phyloP scores from a whole-genome alignment of 2,888 invertebrate genomes.

The Harpagoxenus sublaevis region DNA sequence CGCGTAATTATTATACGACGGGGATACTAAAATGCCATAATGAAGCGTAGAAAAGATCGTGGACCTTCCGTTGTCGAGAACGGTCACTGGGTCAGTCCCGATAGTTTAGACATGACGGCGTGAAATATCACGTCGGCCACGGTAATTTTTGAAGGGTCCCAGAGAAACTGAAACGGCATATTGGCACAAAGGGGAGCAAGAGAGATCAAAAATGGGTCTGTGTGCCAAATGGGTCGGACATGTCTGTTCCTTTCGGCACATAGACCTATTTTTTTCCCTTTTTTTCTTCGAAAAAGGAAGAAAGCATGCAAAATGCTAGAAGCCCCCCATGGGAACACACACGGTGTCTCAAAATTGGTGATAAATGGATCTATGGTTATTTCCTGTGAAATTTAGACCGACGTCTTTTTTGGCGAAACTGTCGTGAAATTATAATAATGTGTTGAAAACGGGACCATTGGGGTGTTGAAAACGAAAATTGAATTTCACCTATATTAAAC shows the following conservation, averaged over 20 bases:
- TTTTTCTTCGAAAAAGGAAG: neutral
- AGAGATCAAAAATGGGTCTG: conserved; percentile 39
- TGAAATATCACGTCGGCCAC: conserved; percentile 40
- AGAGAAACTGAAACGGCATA: neutral
- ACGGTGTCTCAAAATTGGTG: conserved; percentile 12
- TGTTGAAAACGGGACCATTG: neutral
- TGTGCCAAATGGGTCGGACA: conserved; percentile 17
- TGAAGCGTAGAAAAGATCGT: conserved; percentile 13
- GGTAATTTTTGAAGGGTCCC: conserved; percentile 24
- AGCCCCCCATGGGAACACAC: neutral
- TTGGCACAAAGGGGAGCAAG: conserved; percentile 15
- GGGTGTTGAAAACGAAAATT: neutral
- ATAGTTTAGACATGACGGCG: conserved; percentile 32
- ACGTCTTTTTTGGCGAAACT: neutral
- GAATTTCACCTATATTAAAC: neutral
- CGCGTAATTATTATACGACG: conserved; percentile 22
- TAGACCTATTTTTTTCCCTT: neutral
- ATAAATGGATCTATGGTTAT: conserved; percentile 15
- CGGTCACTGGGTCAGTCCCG: conserved; percentile 29
- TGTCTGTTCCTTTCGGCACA: conserved; percentile 27
- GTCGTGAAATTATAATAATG: neutral
- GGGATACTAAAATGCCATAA: conserved; percentile 22
- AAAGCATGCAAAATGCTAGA: conserved; percentile 10
- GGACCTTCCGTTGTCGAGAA: conserved; percentile 5
- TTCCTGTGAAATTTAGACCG: neutral